Base-by-base conservation (phyloP, 1,140 invertebrate species). In the Lasaia peninsularis region DNA sequence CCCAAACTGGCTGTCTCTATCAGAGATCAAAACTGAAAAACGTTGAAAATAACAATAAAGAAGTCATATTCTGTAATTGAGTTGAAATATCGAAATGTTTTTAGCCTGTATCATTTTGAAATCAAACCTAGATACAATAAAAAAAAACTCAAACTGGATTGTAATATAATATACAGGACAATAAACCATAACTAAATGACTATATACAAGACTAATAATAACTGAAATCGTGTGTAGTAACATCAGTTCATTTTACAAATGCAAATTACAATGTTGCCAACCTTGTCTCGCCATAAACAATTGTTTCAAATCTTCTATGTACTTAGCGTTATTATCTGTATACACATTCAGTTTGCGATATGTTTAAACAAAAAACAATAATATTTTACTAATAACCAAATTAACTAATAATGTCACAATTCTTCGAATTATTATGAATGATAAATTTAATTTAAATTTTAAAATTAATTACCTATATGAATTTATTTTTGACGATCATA, bases 231-330 rank as follows among this genome's bases (percentile, higher is more conserved):
- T 52, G 58, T 54, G 34, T 61, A 57, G 49, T 58, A 63, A 60
- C 55, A 69, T 80, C 73, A 76, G 72, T 79, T 73, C 69, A 71
- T 59, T 72, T 62, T 69, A 80, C 71, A 80, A 80, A 79, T 78
- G 75, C 78, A 80, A 72, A 73, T 67, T 65, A 67, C 53, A 65
- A 63, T 69, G 60, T 54, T 58, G 58, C 58, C 58, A 54, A 60
- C 35, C 28, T 32, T 31, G 9, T 24, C 50, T 21, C 49, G n/a
- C 18, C 28, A 8, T 21, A 24, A 24, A 28, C 49, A 14, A 7
- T 12, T 31, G 28, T 51, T 14, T 24, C n/a, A 51, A 51, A 31
- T 5, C 11, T 12, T 35, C n/a, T 35, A 7, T 28, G 8, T 28
- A 28, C 24, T 28, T 28, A 28, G 5, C 4, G 1, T 7, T 28